Base-by-base conservation (phyloP, 2,797 vertebrate genomes). In the Eospalax fontanierii region DNA sequence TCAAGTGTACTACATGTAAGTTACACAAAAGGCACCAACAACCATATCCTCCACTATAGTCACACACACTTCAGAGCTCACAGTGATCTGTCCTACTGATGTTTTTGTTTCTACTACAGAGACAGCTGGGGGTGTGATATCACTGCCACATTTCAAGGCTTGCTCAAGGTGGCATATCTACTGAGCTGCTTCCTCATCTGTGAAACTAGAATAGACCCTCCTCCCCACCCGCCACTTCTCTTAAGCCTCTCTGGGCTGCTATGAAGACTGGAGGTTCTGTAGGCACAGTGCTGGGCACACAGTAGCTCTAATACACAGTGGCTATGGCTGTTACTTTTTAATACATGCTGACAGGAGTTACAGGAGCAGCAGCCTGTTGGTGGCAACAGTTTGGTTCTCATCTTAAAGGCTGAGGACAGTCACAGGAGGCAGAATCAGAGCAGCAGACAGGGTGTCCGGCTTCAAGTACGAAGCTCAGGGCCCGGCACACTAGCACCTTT, bases 351-450 rank as follows among this genome's bases (percentile, higher is more conserved):
- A 66, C 35, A 61, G 43, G 50, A 90, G 93, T 59, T 65, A 21
- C 4, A 76, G 85, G 40, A 6, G 73, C 66, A 81, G 10, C 33
- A 57, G 74, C 11, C 38, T 71, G 19, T 79, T 76, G 59, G 50
- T 71, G n/a, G 68, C 38, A 66, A 87, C 33, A 66, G 66, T 35
- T 43, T 83, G 82, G 73, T 59, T 95, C 61, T 96, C 70, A 68
- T 57, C 79, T 95, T 28, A 78, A 88, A 95, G 65, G 59, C 57
- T 73, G 18, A 93, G 26, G 35, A 59, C 7, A 19, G 33, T 40
- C 65, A 84, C 11, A 6, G 26, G 68, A 93, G 57, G 78, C 4
- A 43, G 66, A 68, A 61, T 40, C 22, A 33, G 89, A 68, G 70
- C 38, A n/a, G 46, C 6, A 43, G 43, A 1, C 21, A 59, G 46